A percentile compares a stretch with the other conserved stretches of the same genome.
Conservation (phyloP, 2,888 invertebrate genomes). For the Diarsia brunnea region DNA sequence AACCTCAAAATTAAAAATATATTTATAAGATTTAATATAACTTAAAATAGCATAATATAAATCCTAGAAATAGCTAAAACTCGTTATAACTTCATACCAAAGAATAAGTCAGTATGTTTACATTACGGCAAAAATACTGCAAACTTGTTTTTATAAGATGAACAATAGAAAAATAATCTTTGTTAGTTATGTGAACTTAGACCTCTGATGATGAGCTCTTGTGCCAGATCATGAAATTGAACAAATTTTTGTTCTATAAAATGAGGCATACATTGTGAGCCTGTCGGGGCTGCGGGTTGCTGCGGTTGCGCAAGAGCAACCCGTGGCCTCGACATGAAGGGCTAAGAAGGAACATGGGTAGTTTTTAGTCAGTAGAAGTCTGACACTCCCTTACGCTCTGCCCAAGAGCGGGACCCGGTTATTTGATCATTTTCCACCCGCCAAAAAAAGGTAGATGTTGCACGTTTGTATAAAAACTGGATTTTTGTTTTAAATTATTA, state of each 20-base stretch:
- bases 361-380: no score
- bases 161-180: not conserved
- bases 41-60: constrained; percentile 5
- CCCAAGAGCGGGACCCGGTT: no score
- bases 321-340: no score
- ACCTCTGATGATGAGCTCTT: no score
- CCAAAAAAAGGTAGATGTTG: no score
- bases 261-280: not conserved
- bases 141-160: not conserved
- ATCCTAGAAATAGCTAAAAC: not conserved
- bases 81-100: constrained; percentile 48
- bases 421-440: no score
- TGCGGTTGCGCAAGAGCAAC: no score
- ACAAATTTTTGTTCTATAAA: not conserved
- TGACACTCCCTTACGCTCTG: no score
- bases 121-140: constrained; percentile 19
- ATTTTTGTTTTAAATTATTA: not conserved
- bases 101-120: constrained; percentile 49
- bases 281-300: no score
- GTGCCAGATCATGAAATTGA: not conserved
- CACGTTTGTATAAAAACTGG: no score
- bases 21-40: not conserved
- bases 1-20: not conserved
- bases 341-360: no score
- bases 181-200: no score